Conservation (phyloP, 2,113 vertebrate species). For the Heliornis fulica region DNA sequence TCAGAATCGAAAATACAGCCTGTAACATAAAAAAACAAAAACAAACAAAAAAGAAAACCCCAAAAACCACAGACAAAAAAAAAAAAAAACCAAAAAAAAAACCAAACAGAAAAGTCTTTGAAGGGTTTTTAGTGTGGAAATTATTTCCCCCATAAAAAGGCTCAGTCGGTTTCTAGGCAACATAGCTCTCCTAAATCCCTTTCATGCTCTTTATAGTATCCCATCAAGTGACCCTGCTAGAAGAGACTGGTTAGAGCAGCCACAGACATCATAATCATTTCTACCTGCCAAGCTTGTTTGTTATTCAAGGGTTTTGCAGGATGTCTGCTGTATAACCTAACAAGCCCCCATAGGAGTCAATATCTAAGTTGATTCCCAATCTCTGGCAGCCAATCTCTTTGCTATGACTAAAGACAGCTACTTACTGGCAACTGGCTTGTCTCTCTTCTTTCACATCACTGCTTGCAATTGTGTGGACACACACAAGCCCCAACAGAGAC, state of each 20-base stretch:
- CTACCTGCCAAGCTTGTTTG: slow-evolving; percentile 38
- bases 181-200: slow-evolving; percentile 20
- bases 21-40: not conserved
- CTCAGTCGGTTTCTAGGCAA: slow-evolving; percentile 53
- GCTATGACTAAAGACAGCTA: not conserved
- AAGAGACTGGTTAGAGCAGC: slow-evolving; percentile 9
- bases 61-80: no score
- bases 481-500: not conserved
- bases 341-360: slow-evolving; percentile 39
- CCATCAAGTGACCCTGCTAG: slow-evolving; percentile 24
- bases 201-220: slow-evolving; percentile 25
- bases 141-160: slow-evolving; percentile 9
- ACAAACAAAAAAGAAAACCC: no score
- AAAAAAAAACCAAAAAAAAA: no score
- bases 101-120: slow-evolving; percentile 15
- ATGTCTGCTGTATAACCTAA: slow-evolving; percentile 45
- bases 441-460: not conserved
- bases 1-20: not conserved
- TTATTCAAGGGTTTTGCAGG: slow-evolving; percentile 46
- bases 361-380: slow-evolving; percentile 26
- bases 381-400: slow-evolving; percentile 37
- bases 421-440: not conserved
- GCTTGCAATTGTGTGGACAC: not conserved
- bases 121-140: slow-evolving; percentile 15
- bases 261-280: slow-evolving; percentile 26